Base-by-base conservation (phyloP, 2,797 vertebrate genomes). In the Anniella stebbinsi region DNA sequence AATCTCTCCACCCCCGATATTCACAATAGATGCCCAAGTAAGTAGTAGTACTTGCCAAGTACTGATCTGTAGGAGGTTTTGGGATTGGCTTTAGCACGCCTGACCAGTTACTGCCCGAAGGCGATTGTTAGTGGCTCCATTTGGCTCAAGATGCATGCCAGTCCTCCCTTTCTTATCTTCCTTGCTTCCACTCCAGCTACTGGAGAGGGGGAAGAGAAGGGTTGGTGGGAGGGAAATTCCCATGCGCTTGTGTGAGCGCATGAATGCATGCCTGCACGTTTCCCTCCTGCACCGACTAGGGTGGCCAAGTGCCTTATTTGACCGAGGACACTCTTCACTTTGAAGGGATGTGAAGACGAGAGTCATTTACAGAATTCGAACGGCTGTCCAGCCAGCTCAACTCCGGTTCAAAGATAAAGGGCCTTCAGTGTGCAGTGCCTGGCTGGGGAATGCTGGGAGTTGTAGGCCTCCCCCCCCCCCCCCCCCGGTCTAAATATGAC, bases 121-220 rank as follows among this genome's bases (percentile, higher is more conserved):
- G 80, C 48, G 57, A 89, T 85, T 80, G 88, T 78, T 21, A 69
- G 63, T 54, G 28, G 51, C 66, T 70, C 88, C 57, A 18, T 30
- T 66, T 45, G 63, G 38, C 45, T 80, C 33, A 11, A 75, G 63
- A 78, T 28, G 7, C 36, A 45, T 6, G 75, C 83, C 76, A 80
- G 12, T 5, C 21, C 30, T 48, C 21, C 66, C 25, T 41, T 30
- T 28, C 83, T 86, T 86, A 86, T 89, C 83, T 86, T 80, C 6
- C 13, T 6, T 2, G 18, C 48, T n/a, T 54, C 45, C 66, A 80
- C 48, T 86, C 57, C 36, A 82, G 23, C 51, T 41, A 57, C 69
- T 8, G 38, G 75, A 38, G 18, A 72, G 51, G 51, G 36, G 28
- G 18, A 69, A 11, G n/a, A 72, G 12, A 17, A 48, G 57, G 48